Base-by-base conservation (phyloP, 1,140 invertebrate genomes). In the Procambarus clarkii region DNA sequence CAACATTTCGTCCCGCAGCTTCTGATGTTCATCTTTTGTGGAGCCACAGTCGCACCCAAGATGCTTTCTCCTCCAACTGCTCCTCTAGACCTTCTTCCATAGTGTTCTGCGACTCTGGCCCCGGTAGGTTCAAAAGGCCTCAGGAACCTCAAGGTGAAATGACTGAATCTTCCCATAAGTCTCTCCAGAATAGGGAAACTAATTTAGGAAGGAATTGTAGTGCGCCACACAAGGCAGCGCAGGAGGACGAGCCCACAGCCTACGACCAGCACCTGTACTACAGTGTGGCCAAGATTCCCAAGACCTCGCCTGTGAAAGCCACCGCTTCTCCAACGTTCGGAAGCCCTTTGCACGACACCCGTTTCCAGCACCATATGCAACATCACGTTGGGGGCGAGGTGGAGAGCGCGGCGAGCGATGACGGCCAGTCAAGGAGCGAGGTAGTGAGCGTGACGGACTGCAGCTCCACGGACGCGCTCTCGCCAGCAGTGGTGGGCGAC, bases 31-130 rank as follows among this genome's bases (percentile, higher is more conserved):
- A 94, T 90, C 95, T 94, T 86, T 95, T 94, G 74, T 93, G 94
- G 90, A 95, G 94, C 94, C 95, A 94, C 90, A 94, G 94, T 54
- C 95, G 94, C 21, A 94, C 94, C 45, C 94, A 94, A 54, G 95
- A 94, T 15, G 80, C 78, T 50, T 80, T 94, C 78, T 93, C 93
- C 48, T 94, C 93, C 80, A 93, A 94, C 0, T 94, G 94, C 3
- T 86, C 92, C 83, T 90, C 93, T 44, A 89, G 92, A n/a, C 93
- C 93, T 46, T 94, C 94, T 48, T 96, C 95, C 85, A 97, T 98
- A 97, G 95, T 98, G 79, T 97, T 97, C 5, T 97, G 97, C 91
- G 97, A 98, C 93, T 97, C 97, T 93, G 97, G 97, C 1, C 97
- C 98, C 94, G 96, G 98, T 2, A 95, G 97, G 81, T 98, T 98